A percentile compares a stretch with the other conserved stretches of the same genome.
Evolutionary conservation across 2,888 invertebrate species (phyloP).

Genomic region (Apotomis betuletana): DNA sequence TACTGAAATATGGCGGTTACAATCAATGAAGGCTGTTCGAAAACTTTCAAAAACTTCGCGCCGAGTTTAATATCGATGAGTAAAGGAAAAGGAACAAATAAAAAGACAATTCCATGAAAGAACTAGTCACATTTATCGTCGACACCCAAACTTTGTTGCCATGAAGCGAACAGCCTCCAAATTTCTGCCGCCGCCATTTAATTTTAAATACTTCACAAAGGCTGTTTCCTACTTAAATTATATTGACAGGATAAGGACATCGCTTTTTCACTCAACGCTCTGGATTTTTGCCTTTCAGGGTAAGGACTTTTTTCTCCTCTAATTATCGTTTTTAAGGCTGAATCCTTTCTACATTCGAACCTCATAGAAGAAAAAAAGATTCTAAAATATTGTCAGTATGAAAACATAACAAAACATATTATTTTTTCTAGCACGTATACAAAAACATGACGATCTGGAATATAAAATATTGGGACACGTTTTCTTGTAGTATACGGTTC

Average conservation of each 20-base stretch:
- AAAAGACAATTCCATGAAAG: slow-evolving; percentile 67
- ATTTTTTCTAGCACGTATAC: no score
- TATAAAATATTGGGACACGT: no score
- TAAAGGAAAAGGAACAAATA: slow-evolving; percentile 70
- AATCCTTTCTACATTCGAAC: no score
- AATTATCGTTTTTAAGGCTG: no score
- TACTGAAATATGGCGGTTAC: slow-evolving; percentile 77
- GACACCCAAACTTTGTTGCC: slow-evolving; percentile 76
- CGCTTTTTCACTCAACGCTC: not conserved
- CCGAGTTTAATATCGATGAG: slow-evolving; percentile 65
- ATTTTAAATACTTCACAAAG: slow-evolving; percentile 57
- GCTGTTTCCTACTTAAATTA: slow-evolving; percentile 69
- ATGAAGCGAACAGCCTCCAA: slow-evolving; percentile 83
- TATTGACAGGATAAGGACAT: slow-evolving; percentile 84
- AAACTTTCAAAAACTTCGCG: slow-evolving; percentile 80
- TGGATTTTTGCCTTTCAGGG: not conserved
- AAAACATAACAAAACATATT: no score
- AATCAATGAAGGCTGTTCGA: slow-evolving; percentile 87
- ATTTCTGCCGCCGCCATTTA: slow-evolving; percentile 83
- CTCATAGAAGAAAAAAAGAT: no score
- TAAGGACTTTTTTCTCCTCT: no score
- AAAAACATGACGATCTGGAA: no score
- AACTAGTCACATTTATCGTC: slow-evolving; percentile 67
- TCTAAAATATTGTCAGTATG: no score
- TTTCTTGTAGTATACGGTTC: no score